Percentiles rank a stretch among this genome's conserved stretches.
Evolutionary conservation across 2,888 invertebrate species (phyloP).

Genomic region (Masnerella sp.): DNA sequence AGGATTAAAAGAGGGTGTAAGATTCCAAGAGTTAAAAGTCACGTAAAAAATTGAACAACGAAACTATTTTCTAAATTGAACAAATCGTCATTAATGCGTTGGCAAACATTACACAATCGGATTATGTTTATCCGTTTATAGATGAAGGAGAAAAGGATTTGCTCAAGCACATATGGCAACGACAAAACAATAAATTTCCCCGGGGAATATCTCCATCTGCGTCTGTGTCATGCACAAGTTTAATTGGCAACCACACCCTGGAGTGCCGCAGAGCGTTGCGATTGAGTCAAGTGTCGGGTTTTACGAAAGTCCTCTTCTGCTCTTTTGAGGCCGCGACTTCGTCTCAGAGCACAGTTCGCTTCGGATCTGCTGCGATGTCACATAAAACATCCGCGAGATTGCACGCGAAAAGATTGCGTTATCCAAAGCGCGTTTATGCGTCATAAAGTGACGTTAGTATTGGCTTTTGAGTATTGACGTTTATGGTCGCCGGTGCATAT

Average conservation of each 20-base stretch:
- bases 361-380: slow-evolving; percentile 15
- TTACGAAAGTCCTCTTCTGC: slow-evolving; percentile 42
- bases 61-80: too few species aligned
- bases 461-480: slow-evolving; percentile 29
- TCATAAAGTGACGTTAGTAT: slow-evolving; percentile 37
- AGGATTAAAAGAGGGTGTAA: too few species aligned
- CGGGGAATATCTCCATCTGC: slow-evolving; percentile 1
- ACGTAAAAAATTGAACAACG: too few species aligned
- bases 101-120: too few species aligned
- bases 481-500: slow-evolving; percentile 20
- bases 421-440: slow-evolving; percentile 34
- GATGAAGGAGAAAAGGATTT: too few species aligned
- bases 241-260: slow-evolving; percentile 43
- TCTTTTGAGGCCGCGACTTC: slow-evolving; percentile 35
- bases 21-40: too few species aligned
- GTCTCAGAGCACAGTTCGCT: slow-evolving; percentile 24
- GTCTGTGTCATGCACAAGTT: slow-evolving; percentile 8
- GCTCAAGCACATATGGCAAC: not conserved
- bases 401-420: slow-evolving; percentile 37
- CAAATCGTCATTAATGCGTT: too few species aligned
- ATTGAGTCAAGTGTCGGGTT: slow-evolving; percentile 49
- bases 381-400: slow-evolving; percentile 40
- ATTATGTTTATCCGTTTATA: too few species aligned
- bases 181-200: slow-evolving; percentile 14
- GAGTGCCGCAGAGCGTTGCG: slow-evolving; percentile 18